phyloP scores from a whole-genome alignment of 2,888 invertebrate species.

The Branchellion lobata region DNA sequence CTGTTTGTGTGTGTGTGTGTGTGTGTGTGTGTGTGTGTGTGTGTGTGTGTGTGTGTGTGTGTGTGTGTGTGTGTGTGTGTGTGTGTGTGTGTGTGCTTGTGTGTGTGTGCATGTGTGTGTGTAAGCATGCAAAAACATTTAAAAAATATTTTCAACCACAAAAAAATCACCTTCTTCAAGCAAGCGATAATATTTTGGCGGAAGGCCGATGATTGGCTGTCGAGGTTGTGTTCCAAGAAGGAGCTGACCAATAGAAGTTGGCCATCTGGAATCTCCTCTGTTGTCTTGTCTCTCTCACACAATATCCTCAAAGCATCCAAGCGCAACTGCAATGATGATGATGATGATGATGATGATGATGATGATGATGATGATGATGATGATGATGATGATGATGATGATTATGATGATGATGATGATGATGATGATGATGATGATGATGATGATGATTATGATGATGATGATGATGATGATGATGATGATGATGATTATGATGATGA shows the following conservation, averaged over 20 bases:
- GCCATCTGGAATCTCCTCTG: constrained; percentile 68
- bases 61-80: constrained; percentile 3
- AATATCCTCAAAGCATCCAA: constrained; percentile 72
- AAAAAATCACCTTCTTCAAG: constrained; percentile 70
- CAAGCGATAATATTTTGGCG: constrained; percentile 72
- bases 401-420: constrained; percentile 62
- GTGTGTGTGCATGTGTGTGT: constrained; percentile 2
- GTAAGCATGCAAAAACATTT: background rate
- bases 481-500: no score
- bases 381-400: constrained; percentile 9
- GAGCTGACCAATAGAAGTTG: constrained; percentile 70
- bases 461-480: background rate
- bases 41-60: background rate
- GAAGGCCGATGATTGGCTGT: constrained; percentile 71
- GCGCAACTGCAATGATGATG: constrained; percentile 66
- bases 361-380: background rate
- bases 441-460: background rate
- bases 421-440: no score
- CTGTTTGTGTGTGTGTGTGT: constrained; percentile 8
- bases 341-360: no score
- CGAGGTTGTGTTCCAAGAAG: constrained; percentile 72
- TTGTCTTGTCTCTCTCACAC: constrained; percentile 73
- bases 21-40: constrained; percentile 12
- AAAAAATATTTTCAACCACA: background rate
- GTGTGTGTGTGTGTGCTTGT: background rate